Conservation (phyloP, 2,888 invertebrate genomes). For the Baccha elongata region DNA sequence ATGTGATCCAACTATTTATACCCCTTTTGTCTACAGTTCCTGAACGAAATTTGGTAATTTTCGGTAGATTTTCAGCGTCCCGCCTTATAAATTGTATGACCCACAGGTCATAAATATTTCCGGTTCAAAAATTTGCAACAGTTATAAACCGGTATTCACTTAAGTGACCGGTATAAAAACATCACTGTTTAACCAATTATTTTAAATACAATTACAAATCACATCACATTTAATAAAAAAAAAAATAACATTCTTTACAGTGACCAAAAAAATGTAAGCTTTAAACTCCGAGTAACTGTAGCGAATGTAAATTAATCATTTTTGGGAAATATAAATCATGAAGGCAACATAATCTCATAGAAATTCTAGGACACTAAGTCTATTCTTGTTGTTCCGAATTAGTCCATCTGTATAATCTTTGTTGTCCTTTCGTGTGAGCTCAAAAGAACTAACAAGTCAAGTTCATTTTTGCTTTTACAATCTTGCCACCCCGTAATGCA, state of each 20-base stretch:
- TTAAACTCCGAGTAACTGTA: not conserved
- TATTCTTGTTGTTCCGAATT: not conserved
- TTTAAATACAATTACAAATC: too few relatives aligned
- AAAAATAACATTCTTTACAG: not conserved
- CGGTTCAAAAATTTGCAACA: too few relatives aligned
- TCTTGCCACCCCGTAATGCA: not conserved
- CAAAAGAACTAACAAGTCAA: constrained; percentile 8
- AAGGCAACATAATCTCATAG: constrained; percentile 9
- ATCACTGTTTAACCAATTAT: too few relatives aligned
- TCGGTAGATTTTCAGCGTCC: too few relatives aligned
- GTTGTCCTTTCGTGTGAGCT: not conserved
- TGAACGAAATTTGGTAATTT: too few relatives aligned
- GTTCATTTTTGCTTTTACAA: constrained; percentile 1
- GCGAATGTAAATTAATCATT: not conserved
- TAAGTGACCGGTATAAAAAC: too few relatives aligned
- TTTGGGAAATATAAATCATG: constrained; percentile 8
- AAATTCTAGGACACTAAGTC: not conserved
- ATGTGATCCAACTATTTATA: too few relatives aligned
- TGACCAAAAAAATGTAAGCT: not conserved
- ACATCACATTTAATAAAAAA: too few relatives aligned
- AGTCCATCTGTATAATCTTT: constrained; percentile 14
- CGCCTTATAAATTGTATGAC: too few relatives aligned
- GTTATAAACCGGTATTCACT: too few relatives aligned
- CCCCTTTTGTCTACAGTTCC: too few relatives aligned
- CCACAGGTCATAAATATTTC: too few relatives aligned